These are phyloP conservation scores for Drosophila mayri DNA, from an alignment of 1,140 invertebrate genomes.

Conservation along the genomic window DNA sequence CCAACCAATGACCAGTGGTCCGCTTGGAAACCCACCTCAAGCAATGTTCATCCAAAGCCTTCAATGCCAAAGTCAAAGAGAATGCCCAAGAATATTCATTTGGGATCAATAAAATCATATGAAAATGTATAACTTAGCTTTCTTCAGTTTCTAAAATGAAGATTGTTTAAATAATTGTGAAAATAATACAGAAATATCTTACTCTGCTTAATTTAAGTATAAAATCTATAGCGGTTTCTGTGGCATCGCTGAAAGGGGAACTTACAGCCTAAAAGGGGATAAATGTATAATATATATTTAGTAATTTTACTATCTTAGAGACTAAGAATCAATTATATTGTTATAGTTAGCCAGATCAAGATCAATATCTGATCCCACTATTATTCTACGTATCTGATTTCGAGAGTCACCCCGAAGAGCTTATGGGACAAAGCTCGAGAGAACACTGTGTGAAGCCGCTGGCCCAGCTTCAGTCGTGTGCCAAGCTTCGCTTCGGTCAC, in stretches of 20 bases:
- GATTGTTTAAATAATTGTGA: neutral
- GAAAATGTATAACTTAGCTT: neutral
- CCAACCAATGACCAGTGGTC: conserved; percentile 2
- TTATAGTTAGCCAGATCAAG: conserved; percentile 1
- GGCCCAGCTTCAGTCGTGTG: conserved; percentile 40
- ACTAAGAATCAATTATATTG: neutral
- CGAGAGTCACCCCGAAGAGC: conserved; percentile 18
- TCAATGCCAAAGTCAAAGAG: conserved; percentile 65
- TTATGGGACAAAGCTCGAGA: conserved; percentile 37
- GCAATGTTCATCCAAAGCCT: conserved; percentile 43
- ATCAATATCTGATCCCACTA: conserved; percentile 14
- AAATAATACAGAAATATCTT: neutral
- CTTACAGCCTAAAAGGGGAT: no score
- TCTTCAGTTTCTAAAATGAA: neutral
- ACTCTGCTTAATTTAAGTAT: no score
- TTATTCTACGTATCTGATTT: conserved; percentile 3
- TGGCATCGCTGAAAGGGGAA: no score
- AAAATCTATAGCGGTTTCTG: no score
- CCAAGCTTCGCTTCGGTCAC: conserved; percentile 52
- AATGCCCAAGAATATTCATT: conserved; percentile 7
- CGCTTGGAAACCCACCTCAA: neutral
- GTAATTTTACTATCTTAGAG: neutral
- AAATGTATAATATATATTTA: no score
- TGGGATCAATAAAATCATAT: conserved; percentile 14
- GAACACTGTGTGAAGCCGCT: conserved; percentile 17